Evolutionary conservation across 2,888 invertebrate species (phyloP), one percentile per base, ranked within the genome.

Genomic region (Heteromurus nitidus): DNA sequence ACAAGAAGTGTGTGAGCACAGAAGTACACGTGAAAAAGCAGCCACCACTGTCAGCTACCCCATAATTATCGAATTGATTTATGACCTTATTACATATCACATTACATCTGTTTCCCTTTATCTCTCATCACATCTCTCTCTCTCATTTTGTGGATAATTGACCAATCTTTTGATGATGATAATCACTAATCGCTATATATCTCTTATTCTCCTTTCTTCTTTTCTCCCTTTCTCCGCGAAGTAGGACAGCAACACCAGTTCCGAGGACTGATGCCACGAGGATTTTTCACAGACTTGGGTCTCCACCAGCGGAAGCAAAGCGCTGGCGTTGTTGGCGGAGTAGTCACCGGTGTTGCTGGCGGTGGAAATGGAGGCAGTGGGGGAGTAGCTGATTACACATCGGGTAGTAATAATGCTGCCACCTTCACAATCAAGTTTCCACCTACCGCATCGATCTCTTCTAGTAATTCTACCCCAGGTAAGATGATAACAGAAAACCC

Each of bases 351-450:
- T 28, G 50, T 55, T 16, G 20, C 26, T 31, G 53, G 47, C 20
- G 77, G 69, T 24, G 77, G 68, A 24, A 65, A 44, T 44, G 65
- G 42, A 44, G 26, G 65, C 24, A 18, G 44, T 42, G 65, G 65
- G 44, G 64, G 60, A 36, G 53, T 68, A 11, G 13, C 69, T n/a
- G 77, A 77, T 31, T 77, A 77, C 36, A 62, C 77, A 13, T 62
- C 68, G 11, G 68, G 22, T 44, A 74, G 64, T 18, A 77, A 70
- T 26, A 80, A 72, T 31, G 11, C 69, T 22, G 24, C 85, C 30
- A 80, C 74, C 50, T 85, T 87, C 58, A 82, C 82, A 16, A 55
- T 86, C 67, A 87, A 87, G 69, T 87, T 87, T 75, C 86, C 85
- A 72, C 87, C 85, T 22, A 79, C 83, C 55, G 80, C 87, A 44